Percentiles rank a stretch among this genome's conserved stretches.
These are phyloP conservation scores for Lagria hirta DNA, from an alignment of 2,888 invertebrate genomes.

Conservation along the genomic window DNA sequence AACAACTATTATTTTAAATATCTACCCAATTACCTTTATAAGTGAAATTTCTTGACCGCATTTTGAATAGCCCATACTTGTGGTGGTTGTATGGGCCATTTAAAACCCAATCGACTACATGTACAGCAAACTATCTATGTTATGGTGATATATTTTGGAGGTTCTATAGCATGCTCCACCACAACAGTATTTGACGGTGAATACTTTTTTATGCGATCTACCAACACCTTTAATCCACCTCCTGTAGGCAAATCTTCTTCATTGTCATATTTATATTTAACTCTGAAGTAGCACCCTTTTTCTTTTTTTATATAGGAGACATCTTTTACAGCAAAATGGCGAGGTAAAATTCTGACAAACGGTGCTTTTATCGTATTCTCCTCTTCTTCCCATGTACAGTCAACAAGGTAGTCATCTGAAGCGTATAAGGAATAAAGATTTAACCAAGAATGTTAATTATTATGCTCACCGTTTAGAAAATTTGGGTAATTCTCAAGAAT, in stretches of 20 bases:
- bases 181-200: constrained; percentile 13
- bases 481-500: constrained; percentile 21
- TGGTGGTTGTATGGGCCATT: constrained; percentile 16
- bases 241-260: constrained; percentile 17
- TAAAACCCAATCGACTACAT: constrained; percentile 10
- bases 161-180: constrained; percentile 9
- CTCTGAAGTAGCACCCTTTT: constrained; percentile 14
- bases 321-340: constrained; percentile 17
- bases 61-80: constrained; percentile 19
- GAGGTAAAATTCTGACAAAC: constrained; percentile 18
- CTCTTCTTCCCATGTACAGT: constrained; percentile 11
- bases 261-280: constrained; percentile 17
- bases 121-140: constrained; percentile 6
- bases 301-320: constrained; percentile 19
- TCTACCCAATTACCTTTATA: constrained; percentile 19
- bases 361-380: constrained; percentile 17
- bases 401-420: constrained; percentile 16
- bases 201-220: constrained; percentile 19
- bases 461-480: constrained; percentile 20
- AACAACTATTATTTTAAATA: constrained; percentile 20
- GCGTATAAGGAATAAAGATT: constrained; percentile 20
- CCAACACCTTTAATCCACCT: constrained; percentile 13
- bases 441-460: constrained; percentile 22
- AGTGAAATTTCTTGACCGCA: constrained; percentile 18
- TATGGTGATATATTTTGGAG: constrained; percentile 11